Percentiles rank a stretch among this genome's conserved stretches.
Evolutionary conservation across 2,113 vertebrate genomes (phyloP).

Genomic region (Pimephales promelas): DNA sequence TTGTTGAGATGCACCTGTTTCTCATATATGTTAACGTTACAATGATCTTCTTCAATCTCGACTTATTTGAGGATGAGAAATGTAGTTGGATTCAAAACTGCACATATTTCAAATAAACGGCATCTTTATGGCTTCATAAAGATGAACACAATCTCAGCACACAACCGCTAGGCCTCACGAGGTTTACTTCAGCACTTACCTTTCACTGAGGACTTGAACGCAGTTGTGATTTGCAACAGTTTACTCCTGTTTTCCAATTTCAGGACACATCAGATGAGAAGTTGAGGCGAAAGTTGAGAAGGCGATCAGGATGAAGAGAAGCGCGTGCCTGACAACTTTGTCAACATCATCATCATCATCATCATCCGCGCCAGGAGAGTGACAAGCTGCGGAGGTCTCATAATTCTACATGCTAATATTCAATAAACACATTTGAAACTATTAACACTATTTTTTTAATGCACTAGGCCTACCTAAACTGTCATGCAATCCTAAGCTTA

Average conservation of each 20-base stretch:
- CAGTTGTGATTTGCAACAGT: background rate
- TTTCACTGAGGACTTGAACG: slow-evolving; percentile 27
- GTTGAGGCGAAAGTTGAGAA: slow-evolving; percentile 21
- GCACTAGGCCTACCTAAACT: background rate
- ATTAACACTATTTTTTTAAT: background rate
- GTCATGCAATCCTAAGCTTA: background rate
- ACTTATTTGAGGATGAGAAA: background rate
- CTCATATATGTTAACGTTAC: background rate
- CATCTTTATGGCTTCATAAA: background rate
- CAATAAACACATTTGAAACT: slow-evolving; percentile 8
- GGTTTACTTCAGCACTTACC: slow-evolving; percentile 32
- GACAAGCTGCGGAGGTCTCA: slow-evolving; percentile 21
- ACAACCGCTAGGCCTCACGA: background rate
- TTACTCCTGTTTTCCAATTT: slow-evolving; percentile 1
- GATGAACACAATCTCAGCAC: background rate
- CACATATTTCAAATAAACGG: background rate
- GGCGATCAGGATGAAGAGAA: background rate
- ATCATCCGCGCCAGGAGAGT: slow-evolving; percentile 39
- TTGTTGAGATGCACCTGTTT: slow-evolving; percentile 1
- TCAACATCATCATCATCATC: slow-evolving; percentile 45
- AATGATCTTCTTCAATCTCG: background rate
- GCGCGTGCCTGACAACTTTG: slow-evolving; percentile 53
- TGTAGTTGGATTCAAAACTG: background rate
- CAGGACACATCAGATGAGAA: slow-evolving; percentile 14
- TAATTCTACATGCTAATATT: slow-evolving; percentile 42